Base-by-base conservation (phyloP, 1,140 invertebrate species). In the Semibalanus balanoides region DNA sequence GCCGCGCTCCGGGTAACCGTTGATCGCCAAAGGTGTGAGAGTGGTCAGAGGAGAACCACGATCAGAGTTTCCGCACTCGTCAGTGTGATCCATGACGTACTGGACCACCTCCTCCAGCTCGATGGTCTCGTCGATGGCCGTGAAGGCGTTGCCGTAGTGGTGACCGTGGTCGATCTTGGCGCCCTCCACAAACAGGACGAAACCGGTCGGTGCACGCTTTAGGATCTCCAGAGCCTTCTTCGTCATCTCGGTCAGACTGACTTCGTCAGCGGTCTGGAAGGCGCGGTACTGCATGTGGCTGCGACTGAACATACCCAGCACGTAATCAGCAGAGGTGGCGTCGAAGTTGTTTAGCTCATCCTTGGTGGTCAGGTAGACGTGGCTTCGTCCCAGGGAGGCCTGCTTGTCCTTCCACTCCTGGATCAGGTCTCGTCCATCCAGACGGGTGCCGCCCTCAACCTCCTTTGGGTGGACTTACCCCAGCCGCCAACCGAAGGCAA, bases 31-130 rank as follows among this genome's bases (percentile, higher is more conserved):
- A 81, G 0, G 90, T 91, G 79, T 94, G 92, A 1, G 91, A 91
- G 82, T 93, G 92, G 83, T 93, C 92, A 0, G 92, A 88, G 0
- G 92, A 93, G 14, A 93, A n/a, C 90, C 1, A 93, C 87, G 0
- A 93, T 86, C 3, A 94, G 84, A 0, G 92, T 94, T 43, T 94
- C 90, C 35, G 76, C 75, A 64, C 22, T 72, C 69, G 70, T 72
- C 70, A 29, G 70, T 72, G 3, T 77, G 31, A 30, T 75, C 74
- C 11, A 76, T 77, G 31, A 77, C 64, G 11, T 72, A 22, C 70
- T 72, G 70, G 29, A 72, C 70, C 3, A 72, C 70, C 70, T 72
- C 70, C 29, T 72, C 70, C 70, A 72, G 70, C n/a, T 72, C 70
- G 9, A 72, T 11, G 9, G 70, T 72, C 74, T 79, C 78, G 31